Percentiles rank a stretch among this genome's conserved stretches.
Conservation (phyloP, 1,140 invertebrate species). For the Drosophila subpulchrella region DNA sequence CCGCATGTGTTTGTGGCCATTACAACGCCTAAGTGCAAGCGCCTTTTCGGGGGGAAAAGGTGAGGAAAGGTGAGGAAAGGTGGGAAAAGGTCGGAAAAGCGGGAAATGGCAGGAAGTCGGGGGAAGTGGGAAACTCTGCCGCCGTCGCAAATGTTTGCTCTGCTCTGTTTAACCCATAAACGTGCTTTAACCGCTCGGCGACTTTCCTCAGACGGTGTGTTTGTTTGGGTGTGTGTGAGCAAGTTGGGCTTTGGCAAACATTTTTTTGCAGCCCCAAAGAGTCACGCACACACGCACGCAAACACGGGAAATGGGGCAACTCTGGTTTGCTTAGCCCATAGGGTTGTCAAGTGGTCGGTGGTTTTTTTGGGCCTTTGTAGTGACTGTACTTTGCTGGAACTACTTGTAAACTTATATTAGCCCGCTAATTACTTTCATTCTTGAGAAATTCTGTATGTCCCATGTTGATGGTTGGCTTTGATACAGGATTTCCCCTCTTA, state of each 20-base stretch:
- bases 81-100: slow-evolving; percentile 36
- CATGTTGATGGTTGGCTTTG: not conserved
- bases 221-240: slow-evolving; percentile 4
- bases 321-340: slow-evolving; percentile 10
- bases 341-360: slow-evolving; percentile 26
- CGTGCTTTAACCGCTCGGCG: slow-evolving; percentile 50
- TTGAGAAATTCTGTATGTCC: not conserved
- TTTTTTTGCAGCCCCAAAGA: slow-evolving; percentile 53
- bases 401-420: not conserved
- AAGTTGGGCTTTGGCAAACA: slow-evolving; percentile 44
- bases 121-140: slow-evolving; percentile 48
- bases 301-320: slow-evolving; percentile 53
- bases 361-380: slow-evolving; percentile 11
- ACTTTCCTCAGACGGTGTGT: slow-evolving; percentile 22
- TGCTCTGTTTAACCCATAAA: slow-evolving; percentile 80
- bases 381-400: slow-evolving; percentile 21
- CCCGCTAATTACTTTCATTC: no score
- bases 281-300: slow-evolving; percentile 41
- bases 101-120: slow-evolving; percentile 17
- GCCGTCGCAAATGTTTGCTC: slow-evolving; percentile 66
- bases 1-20: slow-evolving; percentile 36
- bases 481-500: no score
- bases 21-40: slow-evolving; percentile 64
- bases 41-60: slow-evolving; percentile 38
- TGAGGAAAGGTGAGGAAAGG: slow-evolving; percentile 13